phyloP scores from a whole-genome alignment of 1,140 invertebrate genomes.

The Hylyphantes graminicola region DNA sequence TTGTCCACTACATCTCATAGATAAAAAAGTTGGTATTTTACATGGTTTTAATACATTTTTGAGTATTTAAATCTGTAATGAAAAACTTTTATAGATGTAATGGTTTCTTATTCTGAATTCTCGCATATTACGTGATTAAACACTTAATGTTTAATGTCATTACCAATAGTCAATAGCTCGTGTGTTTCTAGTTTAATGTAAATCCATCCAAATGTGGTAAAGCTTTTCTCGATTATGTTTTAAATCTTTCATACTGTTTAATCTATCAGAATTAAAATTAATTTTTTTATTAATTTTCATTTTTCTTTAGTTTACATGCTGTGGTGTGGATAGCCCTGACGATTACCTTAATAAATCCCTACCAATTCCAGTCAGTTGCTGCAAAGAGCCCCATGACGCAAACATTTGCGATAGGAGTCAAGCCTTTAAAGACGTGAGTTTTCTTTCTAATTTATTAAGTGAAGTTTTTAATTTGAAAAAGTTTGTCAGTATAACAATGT shows the following conservation, averaged over 20 bases:
- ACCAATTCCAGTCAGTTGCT: slow-evolving; percentile 3
- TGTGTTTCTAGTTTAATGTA: not conserved
- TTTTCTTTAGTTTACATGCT: slow-evolving; percentile 33
- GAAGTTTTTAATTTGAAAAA: not conserved
- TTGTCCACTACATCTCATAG: too few species aligned
- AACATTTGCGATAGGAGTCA: not conserved
- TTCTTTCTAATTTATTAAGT: not conserved
- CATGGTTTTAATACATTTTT: too few species aligned
- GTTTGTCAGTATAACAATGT: not conserved
- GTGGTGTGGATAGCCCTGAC: slow-evolving; percentile 25
- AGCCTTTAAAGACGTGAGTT: slow-evolving; percentile 13
- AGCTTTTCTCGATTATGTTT: not conserved
- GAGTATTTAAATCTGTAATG: too few species aligned
- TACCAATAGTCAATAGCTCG: not conserved
- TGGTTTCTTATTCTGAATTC: too few species aligned
- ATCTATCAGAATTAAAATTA: not conserved
- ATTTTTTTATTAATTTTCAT: not conserved
- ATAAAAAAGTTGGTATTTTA: too few species aligned
- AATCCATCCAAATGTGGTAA: not conserved
- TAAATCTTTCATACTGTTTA: not conserved
- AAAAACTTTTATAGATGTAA: too few species aligned
- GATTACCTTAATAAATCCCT: not conserved
- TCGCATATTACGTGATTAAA: too few species aligned
- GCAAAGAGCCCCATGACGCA: not conserved
- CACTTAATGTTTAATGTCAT: not conserved